Percentiles rank a stretch among this genome's conserved stretches.
Conservation (phyloP, 2,113 vertebrate species). For the Saimiri boliviensis region DNA sequence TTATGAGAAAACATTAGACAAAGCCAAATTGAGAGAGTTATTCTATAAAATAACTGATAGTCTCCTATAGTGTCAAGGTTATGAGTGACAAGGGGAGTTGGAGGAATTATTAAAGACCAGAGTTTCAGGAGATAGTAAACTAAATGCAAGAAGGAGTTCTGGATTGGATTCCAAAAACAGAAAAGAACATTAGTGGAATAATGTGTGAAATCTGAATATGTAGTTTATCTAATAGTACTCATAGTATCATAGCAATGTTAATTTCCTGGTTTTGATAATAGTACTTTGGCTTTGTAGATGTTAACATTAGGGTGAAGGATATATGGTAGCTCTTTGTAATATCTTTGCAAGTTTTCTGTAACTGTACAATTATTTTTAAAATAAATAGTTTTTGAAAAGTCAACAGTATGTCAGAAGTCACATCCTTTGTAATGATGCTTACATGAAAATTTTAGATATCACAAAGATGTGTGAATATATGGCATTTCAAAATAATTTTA, state of each 20-base stretch:
- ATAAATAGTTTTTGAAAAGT: neutral
- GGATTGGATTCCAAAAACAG: neutral
- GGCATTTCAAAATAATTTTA: slow-evolving; percentile 15
- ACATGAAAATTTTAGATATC: slow-evolving; percentile 6
- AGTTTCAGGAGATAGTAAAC: neutral
- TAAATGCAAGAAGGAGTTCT: neutral
- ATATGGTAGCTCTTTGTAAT: neutral
- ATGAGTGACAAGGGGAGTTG: neutral
- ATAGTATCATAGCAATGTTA: neutral
- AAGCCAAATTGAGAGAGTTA: neutral
- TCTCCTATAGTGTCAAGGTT: neutral
- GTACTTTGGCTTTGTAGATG: neutral
- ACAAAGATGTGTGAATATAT: neutral
- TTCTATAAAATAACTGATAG: neutral
- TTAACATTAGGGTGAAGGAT: neutral
- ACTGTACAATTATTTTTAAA: neutral
- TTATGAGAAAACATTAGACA: neutral
- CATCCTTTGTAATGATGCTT: neutral
- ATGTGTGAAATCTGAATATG: neutral
- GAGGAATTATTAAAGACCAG: neutral
- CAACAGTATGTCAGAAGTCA: neutral
- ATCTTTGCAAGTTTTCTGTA: neutral
- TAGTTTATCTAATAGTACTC: neutral
- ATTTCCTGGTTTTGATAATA: neutral
- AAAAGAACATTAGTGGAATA: neutral